Conservation (phyloP, 2,113 vertebrate genomes). For the Phyllopteryx taeniolatus region DNA sequence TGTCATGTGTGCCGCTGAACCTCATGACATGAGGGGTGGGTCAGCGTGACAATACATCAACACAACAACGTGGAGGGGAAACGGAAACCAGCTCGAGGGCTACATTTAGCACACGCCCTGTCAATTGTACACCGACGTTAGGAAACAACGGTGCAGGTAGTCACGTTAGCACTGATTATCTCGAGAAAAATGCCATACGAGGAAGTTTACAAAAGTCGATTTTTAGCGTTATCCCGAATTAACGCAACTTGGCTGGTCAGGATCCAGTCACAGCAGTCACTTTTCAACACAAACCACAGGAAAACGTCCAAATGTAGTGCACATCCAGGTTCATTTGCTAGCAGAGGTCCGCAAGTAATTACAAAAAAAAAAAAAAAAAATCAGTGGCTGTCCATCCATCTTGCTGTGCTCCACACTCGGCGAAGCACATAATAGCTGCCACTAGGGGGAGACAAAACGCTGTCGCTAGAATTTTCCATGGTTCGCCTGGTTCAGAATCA, state of each 20-base stretch:
- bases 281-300: not conserved
- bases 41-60: slow-evolving; percentile 18
- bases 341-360: not conserved
- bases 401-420: slow-evolving; percentile 8
- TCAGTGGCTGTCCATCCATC: slow-evolving; percentile 11
- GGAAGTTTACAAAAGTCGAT: not conserved
- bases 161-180: not conserved
- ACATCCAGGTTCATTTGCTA: not conserved
- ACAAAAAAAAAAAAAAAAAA: not conserved
- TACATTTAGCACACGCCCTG: not conserved
- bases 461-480: slow-evolving; percentile 31
- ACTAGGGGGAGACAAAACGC: slow-evolving; percentile 42
- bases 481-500: no score
- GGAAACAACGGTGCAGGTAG: not conserved
- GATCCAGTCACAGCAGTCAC: not conserved
- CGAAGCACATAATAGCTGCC: slow-evolving; percentile 25
- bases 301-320: not conserved
- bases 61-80: slow-evolving; percentile 8
- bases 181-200: not conserved
- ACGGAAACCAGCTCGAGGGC: slow-evolving; percentile 28
- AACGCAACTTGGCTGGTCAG: slow-evolving; percentile 2
- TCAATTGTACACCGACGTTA: not conserved
- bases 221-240: not conserved
- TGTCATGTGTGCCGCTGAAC: slow-evolving; percentile 1
- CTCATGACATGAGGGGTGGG: not conserved